Evolutionary conservation across 2,113 vertebrate genomes (phyloP), one percentile per base, ranked within the genome.

Genomic region (Meleagris gallopavo): DNA sequence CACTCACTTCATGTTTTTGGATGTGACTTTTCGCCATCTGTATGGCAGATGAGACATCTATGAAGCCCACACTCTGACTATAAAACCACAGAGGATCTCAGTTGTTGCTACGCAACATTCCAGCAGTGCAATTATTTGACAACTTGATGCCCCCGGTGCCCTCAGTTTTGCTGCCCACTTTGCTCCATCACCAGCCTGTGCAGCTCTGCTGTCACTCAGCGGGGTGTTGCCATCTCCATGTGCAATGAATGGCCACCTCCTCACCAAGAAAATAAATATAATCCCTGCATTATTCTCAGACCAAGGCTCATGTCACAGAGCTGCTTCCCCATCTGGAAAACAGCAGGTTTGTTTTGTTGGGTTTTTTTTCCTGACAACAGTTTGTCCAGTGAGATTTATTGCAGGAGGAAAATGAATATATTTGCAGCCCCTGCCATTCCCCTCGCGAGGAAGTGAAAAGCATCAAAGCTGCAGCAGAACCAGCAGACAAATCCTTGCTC

Each of bases 331-430:
- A 20, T 58, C 70, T 86, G 66, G 86, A 93, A 94, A 84, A 46
- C 52, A 82, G 17, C 43, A 69, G 29, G n/a, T 0, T 61, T 29
- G 52, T 54, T 54, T 54, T 54, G 25, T 54, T 29, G 52, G 6
- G 25, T 24, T 27, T 25, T 52, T 78, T 60, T 88, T 24, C 29
- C 65, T 86, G 62, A 48, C 21, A 7, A 60, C 74, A 6, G n/a
- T 82, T 89, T 91, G 70, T 25, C 64, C 64, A 54, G 17, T 85
- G 89, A 67, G 57, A 86, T 95, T 83, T 86, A 86, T 71, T 82
- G 30, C 64, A 78, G 74, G 36, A 62, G 72, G 89, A 92, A 89
- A 94, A 88, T 29, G 5, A 95, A 79, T 86, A 57, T 82, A 29
- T 87, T 78, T 93, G 61, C 41, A 92, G 67, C 18, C 34, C 57